phyloP scores from a whole-genome alignment of 2,888 invertebrate genomes.

The Drosophila anomalata region DNA sequence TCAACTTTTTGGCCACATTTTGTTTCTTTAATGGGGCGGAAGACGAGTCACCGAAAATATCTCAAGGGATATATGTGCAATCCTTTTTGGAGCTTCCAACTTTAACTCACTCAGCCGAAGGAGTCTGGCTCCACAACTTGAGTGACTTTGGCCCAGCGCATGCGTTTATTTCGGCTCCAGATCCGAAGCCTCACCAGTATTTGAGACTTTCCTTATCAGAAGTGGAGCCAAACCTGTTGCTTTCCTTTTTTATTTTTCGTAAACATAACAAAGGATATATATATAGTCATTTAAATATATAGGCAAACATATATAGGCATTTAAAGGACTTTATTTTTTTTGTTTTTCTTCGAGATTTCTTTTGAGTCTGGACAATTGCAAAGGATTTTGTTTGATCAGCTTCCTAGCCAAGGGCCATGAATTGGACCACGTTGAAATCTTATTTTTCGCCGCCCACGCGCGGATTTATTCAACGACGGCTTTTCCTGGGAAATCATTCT shows the following conservation, averaged over 20 bases:
- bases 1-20: conserved; percentile 50
- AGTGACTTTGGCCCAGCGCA: conserved; percentile 23
- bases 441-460: conserved; percentile 21
- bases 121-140: conserved; percentile 8
- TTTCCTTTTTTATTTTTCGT: background rate
- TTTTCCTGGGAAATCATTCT: conserved; percentile 25
- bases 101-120: conserved; percentile 17
- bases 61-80: conserved; percentile 3
- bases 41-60: conserved; percentile 20
- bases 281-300: background rate
- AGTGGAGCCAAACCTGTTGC: conserved; percentile 29
- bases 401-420: conserved; percentile 28
- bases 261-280: background rate
- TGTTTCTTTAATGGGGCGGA: conserved; percentile 56
- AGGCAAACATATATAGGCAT: background rate
- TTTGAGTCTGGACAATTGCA: conserved; percentile 6
- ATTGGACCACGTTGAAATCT: conserved; percentile 10
- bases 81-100: background rate
- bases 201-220: conserved; percentile 9
- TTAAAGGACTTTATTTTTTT: background rate
- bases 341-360: conserved; percentile 13
- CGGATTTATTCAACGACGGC: conserved; percentile 18
- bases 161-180: conserved; percentile 25
- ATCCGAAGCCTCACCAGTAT: background rate
- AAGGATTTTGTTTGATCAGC: conserved; percentile 42